Percentiles rank a stretch among this genome's conserved stretches.
Conservation (phyloP, 1,140 invertebrate genomes). For the Drosophila melanogaster region Release_6_plus_ISO1_MT NT_033777.3:31131501-31132000, state of each 20-base stretch:
- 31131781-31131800: not conserved
- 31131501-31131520: conserved; percentile 54
- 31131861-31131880: not conserved
- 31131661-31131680: conserved; percentile 15
- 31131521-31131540: conserved; percentile 52
- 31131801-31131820: not conserved
- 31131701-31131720: not conserved
- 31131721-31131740: not conserved
- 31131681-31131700: conserved; percentile 10
- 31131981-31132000: conserved; percentile 4
- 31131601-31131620: not conserved
- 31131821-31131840: not conserved
- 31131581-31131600: conserved; percentile 21
- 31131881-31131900: conserved; percentile 17
- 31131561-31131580: conserved; percentile 30
- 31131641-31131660: conserved; percentile 13
- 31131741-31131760: not conserved
- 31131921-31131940: conserved; percentile 7
- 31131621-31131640: conserved; percentile 1
- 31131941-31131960: conserved; percentile 16
- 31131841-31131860: too few species aligned
- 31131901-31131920: conserved; percentile 8
- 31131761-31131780: not conserved
- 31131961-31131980: conserved; percentile 2
- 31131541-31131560: conserved; percentile 28